Conservation (phyloP, 2,888 invertebrate species). For the Zonitis immaculata region DNA sequence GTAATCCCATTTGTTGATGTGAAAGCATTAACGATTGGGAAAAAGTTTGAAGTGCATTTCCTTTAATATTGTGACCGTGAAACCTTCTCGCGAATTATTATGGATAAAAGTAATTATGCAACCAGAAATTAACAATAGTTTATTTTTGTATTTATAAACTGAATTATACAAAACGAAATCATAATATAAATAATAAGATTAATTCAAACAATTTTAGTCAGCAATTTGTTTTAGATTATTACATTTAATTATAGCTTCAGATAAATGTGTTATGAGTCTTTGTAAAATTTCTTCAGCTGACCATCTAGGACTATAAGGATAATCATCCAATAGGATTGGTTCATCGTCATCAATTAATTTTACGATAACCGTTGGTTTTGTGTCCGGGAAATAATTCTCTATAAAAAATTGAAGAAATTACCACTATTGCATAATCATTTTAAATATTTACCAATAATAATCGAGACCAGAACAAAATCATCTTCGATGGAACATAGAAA, state of each 20-base stretch:
- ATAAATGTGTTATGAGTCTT: slow-evolving; percentile 34
- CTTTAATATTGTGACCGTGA: no score
- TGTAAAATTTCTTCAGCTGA: slow-evolving; percentile 36
- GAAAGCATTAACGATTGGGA: no score
- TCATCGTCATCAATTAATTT: slow-evolving; percentile 55
- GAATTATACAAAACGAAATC: no score
- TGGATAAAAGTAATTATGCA: no score
- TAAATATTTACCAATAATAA: slow-evolving; percentile 51
- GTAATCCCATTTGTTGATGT: no score
- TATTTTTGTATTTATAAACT: no score
- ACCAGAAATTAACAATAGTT: no score
- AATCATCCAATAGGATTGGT: slow-evolving; percentile 28
- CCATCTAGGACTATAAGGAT: slow-evolving; percentile 41
- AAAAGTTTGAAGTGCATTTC: no score
- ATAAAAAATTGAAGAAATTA: slow-evolving; percentile 9
- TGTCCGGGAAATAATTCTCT: slow-evolving; percentile 53
- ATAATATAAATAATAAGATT: no score
- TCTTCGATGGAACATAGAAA: slow-evolving; percentile 60
- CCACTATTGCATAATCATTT: background rate
- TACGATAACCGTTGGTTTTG: slow-evolving; percentile 52
- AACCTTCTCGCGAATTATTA: no score
- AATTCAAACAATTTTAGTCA: no score
- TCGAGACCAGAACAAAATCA: slow-evolving; percentile 55
- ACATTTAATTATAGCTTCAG: slow-evolving; percentile 30
- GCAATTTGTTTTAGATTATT: slow-evolving; percentile 2